These are phyloP conservation scores for Nomada goodeniana DNA, from an alignment of 2,888 invertebrate genomes.

Conservation along the genomic window DNA sequence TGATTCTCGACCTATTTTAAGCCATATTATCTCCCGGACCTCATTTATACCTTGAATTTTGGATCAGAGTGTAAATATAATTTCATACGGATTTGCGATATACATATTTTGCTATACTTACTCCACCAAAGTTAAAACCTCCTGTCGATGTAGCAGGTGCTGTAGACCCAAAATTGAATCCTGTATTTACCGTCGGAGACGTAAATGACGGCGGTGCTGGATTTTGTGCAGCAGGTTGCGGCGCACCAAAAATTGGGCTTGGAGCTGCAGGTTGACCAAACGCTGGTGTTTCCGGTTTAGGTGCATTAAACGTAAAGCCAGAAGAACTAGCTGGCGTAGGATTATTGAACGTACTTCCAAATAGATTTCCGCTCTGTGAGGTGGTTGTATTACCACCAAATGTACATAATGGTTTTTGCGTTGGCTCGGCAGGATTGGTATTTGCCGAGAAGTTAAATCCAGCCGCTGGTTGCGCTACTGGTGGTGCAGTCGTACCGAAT, in stretches of 20 bases:
- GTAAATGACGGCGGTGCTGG: conserved; percentile 66
- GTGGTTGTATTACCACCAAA: conserved; percentile 70
- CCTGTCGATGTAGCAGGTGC: conserved; percentile 68
- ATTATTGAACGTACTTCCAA: conserved; percentile 72
- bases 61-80: not conserved
- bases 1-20: too few relatives aligned
- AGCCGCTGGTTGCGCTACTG: conserved; percentile 61
- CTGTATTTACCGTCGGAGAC: conserved; percentile 67
- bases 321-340: conserved; percentile 59
- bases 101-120: conserved; percentile 41
- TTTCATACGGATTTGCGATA: not conserved
- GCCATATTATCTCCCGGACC: too few relatives aligned
- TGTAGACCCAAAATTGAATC: conserved; percentile 78
- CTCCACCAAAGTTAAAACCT: conserved; percentile 75
- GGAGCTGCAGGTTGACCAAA: conserved; percentile 74
- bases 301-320: conserved; percentile 76
- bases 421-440: conserved; percentile 48
- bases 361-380: conserved; percentile 64
- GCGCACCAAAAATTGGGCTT: conserved; percentile 75
- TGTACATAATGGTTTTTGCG: conserved; percentile 70
- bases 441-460: conserved; percentile 74
- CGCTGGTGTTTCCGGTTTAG: conserved; percentile 71
- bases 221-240: conserved; percentile 60
- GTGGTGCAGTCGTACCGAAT: conserved; percentile 71
- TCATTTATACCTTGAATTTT: too few relatives aligned